Conservation (phyloP, 2,113 vertebrate species). For the Austrofundulus limnaeus region DNA sequence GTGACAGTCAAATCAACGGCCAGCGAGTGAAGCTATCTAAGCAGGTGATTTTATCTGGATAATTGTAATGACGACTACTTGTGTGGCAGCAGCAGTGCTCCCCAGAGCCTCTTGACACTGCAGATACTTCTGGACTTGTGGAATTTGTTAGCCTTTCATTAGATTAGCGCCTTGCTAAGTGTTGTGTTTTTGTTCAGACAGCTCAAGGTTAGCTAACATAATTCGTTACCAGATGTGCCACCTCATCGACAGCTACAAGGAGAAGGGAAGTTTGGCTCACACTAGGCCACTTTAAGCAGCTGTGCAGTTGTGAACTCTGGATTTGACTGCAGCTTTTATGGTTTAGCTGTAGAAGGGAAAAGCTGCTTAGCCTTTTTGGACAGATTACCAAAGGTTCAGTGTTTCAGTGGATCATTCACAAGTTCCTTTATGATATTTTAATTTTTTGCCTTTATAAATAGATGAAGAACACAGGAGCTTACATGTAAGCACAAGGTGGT, state of each 20-base stretch:
- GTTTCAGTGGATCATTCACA: background rate
- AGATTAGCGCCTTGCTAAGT: background rate
- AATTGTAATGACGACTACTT: constrained; percentile 26
- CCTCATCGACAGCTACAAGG: constrained; percentile 60
- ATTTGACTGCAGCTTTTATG: background rate
- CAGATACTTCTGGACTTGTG: constrained; percentile 61
- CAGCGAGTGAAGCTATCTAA: background rate
- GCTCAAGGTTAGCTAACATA: constrained; percentile 21
- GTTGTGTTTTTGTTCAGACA: background rate
- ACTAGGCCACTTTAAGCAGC: constrained; percentile 1
- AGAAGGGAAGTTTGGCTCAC: background rate
- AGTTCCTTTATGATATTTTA: background rate
- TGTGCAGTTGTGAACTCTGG: background rate
- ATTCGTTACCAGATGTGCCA: constrained; percentile 68
- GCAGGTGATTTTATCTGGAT: constrained; percentile 12
- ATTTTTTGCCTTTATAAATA: background rate
- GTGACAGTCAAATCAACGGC: background rate
- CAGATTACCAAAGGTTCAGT: background rate
- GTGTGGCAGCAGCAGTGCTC: constrained; percentile 50
- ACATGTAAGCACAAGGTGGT: too few species aligned
- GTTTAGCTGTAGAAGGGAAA: background rate
- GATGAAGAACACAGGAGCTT: background rate
- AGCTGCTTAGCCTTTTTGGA: constrained; percentile 23
- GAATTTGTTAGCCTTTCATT: constrained; percentile 37
- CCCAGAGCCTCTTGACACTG: constrained; percentile 59